A percentile compares a stretch with the other conserved stretches of the same genome.
Evolutionary conservation across 1,140 invertebrate species (phyloP).

Genomic region (Mamestra configurata): DNA sequence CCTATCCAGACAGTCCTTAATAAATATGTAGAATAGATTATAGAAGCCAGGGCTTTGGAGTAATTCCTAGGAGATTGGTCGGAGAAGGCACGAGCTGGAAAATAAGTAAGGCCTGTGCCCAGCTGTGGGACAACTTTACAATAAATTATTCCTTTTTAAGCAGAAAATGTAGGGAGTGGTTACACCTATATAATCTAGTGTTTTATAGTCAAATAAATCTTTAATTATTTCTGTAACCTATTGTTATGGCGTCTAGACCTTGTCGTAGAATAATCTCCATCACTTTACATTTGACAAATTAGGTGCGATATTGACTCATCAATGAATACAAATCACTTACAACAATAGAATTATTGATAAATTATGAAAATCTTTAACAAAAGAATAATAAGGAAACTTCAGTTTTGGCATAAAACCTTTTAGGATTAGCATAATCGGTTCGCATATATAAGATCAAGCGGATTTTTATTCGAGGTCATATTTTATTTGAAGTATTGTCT

Average conservation of each 20-base stretch:
- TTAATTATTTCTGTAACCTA: neutral
- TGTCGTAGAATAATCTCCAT: neutral
- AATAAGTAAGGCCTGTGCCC: too few species aligned
- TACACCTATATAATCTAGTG: too few species aligned
- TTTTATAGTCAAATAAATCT: too few species aligned
- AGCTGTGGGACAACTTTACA: too few species aligned
- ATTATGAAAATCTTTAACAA: slow-evolving; percentile 6
- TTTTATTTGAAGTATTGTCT: slow-evolving; percentile 13
- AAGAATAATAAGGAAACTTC: neutral
- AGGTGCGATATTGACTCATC: neutral
- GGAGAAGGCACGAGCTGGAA: too few species aligned
- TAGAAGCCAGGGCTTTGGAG: too few species aligned
- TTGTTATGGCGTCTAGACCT: neutral
- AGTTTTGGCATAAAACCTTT: slow-evolving; percentile 24
- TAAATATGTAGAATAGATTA: too few species aligned
- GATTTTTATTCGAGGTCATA: slow-evolving; percentile 39
- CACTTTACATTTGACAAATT: slow-evolving; percentile 6
- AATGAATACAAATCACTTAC: neutral
- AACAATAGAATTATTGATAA: neutral
- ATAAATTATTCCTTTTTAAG: too few species aligned
- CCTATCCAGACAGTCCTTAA: too few species aligned
- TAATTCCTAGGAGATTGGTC: too few species aligned
- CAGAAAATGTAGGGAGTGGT: too few species aligned
- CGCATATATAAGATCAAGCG: neutral
- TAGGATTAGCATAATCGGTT: slow-evolving; percentile 31